Conservation (phyloP, 30 jellyfish, hydroid and myxozoan species). For the Mastigias papua region DNA sequence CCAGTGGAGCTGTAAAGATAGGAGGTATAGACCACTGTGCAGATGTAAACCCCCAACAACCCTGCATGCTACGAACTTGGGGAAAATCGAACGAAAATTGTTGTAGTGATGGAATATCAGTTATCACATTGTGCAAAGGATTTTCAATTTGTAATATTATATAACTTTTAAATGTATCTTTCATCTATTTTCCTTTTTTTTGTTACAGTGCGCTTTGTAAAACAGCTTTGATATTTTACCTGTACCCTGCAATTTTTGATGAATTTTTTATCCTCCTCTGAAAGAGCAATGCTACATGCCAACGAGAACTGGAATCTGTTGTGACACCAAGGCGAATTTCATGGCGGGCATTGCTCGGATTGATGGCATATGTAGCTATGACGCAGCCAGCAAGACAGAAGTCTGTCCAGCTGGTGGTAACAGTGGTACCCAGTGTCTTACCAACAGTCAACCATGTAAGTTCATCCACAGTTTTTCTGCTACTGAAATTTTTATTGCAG, state of each 20-base stretch:
- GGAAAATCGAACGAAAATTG: too few species aligned
- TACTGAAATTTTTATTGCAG: neutral
- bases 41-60: too few species aligned
- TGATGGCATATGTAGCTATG: neutral
- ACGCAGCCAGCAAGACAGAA: constrained; percentile 5
- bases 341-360: neutral
- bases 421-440: constrained; percentile 8
- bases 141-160: too few species aligned
- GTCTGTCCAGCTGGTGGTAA: neutral
- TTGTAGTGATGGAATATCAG: too few species aligned
- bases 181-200: too few species aligned
- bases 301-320: constrained; percentile 9
- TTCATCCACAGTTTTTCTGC: neutral
- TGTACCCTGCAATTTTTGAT: neutral
- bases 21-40: too few species aligned
- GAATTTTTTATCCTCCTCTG: neutral
- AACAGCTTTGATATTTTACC: neutral
- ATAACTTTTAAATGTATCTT: too few species aligned
- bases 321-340: neutral
- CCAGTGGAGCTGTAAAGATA: too few species aligned
- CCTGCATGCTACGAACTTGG: too few species aligned
- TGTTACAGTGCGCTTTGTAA: too few species aligned
- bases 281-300: constrained; percentile 3
- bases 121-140: too few species aligned
- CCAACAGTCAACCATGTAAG: constrained; percentile 22